A percentile compares a stretch with the other conserved stretches of the same genome.
phyloP scores from a whole-genome alignment of 2,888 invertebrate species.

The Chrysotoxum bicinctum region DNA sequence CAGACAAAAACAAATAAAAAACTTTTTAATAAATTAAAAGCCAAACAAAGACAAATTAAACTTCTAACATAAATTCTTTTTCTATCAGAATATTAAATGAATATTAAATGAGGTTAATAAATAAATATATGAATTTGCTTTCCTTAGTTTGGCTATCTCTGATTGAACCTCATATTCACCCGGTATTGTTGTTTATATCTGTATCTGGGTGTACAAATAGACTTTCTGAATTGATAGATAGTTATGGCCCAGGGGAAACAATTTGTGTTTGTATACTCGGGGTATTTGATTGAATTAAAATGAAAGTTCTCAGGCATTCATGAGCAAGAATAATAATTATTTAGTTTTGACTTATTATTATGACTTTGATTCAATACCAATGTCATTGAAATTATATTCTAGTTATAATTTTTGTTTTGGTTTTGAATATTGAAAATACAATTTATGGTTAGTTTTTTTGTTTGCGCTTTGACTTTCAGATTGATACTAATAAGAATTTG shows the following conservation, averaged over 20 bases:
- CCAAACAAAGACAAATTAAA: neutral
- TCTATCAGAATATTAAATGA: conserved; percentile 1
- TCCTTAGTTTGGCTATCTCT: conserved; percentile 1
- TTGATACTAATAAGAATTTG: no score
- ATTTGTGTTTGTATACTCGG: neutral
- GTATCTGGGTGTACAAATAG: conserved; percentile 18
- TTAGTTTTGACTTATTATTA: conserved; percentile 9
- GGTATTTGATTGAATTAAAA: conserved; percentile 17
- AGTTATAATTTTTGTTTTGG: no score
- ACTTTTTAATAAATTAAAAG: neutral
- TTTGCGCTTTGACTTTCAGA: no score
- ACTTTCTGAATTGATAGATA: conserved; percentile 19
- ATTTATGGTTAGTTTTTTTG: no score
- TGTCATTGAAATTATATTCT: neutral
- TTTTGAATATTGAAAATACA: no score
- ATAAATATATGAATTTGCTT: conserved; percentile 1
- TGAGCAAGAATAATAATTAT: neutral
- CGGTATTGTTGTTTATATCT: neutral
- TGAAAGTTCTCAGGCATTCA: neutral
- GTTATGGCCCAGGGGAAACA: conserved; percentile 10
- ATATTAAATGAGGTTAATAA: conserved; percentile 26
- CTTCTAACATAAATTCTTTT: neutral
- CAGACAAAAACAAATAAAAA: neutral
- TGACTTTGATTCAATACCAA: conserved; percentile 24
- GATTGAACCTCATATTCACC: neutral